Base-by-base conservation (phyloP, 1,140 invertebrate species). In the Macrobrachium nipponense region DNA sequence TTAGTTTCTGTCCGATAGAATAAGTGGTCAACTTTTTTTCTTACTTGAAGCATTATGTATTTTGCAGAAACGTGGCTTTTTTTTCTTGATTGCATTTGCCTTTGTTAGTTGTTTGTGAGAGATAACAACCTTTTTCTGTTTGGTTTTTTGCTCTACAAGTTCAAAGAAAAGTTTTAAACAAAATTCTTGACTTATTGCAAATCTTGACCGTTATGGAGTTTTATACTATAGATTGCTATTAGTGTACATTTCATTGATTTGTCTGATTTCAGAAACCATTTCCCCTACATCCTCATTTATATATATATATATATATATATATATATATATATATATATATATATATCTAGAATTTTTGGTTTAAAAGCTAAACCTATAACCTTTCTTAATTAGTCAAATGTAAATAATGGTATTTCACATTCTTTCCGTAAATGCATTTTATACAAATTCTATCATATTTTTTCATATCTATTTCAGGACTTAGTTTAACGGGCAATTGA, bases 251-350 rank as follows among this genome's bases (percentile, higher is more conserved):
- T 66, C 4, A 36, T 36, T 4, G 27, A 1, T 36, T 36, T 4
- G 1, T 36, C 27, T 36, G 27, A 36, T 2, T 36, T 36, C 27
- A 36, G 27, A 36, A 36, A 36, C 4, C 27, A 36, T 36, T 1
- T 36, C 27, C 4, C 27, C 27, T 36, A n/a, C 14, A 66, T 66
- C 5, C 17, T n/a, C n/a, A n/a, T n/a, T n/a, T n/a, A n/a, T n/a
- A n/a, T n/a, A n/a, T n/a, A n/a, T n/a, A n/a, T n/a, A 66, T 66
- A 66, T 66, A 23, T 23, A 66, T 66, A 66, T 66, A 66, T 66
- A 66, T 66, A 66, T 66, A 66, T 66, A 66, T 66, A 66, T 66
- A 66, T 66, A 66, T 66, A 66, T 66, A 66, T 66, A 66, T 66
- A 66, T 23, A 66, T 66, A 66, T 8, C 8, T 66, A 66, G 8